phyloP scores from a whole-genome alignment of 2,113 vertebrate species.

The Catharus fuscescens region DNA sequence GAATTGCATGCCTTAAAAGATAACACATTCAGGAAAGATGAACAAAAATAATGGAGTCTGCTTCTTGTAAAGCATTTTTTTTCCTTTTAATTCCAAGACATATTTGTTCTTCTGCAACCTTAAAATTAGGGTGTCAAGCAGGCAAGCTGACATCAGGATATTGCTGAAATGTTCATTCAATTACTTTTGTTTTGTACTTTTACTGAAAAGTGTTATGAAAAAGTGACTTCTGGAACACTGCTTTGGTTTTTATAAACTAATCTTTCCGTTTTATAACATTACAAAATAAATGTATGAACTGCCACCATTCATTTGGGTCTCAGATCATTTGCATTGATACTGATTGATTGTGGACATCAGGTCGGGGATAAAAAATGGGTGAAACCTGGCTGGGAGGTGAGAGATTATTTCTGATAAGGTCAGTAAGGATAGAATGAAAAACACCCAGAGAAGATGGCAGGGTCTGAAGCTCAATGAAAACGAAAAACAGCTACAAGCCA shows the following conservation, averaged over 20 bases:
- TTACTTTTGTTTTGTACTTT: constrained; percentile 19
- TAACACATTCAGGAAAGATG: not conserved
- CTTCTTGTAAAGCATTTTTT: not conserved
- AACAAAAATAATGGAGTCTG: not conserved
- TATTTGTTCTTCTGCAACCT: not conserved
- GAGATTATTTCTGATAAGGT: not conserved
- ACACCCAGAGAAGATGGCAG: not conserved
- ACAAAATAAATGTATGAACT: not conserved
- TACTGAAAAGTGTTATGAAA: not conserved
- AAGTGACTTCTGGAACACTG: not conserved
- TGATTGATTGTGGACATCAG: not conserved
- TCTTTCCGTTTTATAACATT: not conserved
- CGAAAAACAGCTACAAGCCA: not conserved
- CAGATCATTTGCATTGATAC: not conserved
- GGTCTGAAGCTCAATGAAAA: not conserved
- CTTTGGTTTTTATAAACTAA: not conserved
- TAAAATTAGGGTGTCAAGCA: constrained; percentile 40
- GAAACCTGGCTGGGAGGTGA: not conserved
- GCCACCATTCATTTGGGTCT: not conserved
- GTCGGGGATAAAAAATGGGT: not conserved
- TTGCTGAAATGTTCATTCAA: constrained; percentile 27
- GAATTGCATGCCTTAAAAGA: not conserved
- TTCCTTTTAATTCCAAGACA: constrained; percentile 22
- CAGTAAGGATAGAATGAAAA: not conserved
- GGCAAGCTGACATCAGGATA: constrained; percentile 21